Evolutionary conservation across 2,797 vertebrate species (phyloP).

Genomic region (Selene dorsalis): DNA sequence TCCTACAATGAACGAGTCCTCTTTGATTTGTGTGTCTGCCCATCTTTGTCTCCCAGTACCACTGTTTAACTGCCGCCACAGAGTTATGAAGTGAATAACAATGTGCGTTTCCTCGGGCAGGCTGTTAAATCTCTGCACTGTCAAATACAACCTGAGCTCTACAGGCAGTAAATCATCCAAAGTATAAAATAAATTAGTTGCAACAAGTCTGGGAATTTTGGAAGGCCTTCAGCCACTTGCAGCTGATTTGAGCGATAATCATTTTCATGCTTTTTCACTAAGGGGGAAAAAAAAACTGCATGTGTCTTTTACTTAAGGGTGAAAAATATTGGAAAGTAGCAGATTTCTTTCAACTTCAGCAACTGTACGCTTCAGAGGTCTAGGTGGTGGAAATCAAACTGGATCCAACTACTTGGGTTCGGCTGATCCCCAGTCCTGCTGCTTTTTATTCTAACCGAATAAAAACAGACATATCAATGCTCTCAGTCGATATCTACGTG

Average conservation of each 20-base stretch:
- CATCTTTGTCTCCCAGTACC: slow-evolving; percentile 26
- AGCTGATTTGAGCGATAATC: slow-evolving; percentile 18
- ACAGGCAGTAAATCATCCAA: slow-evolving; percentile 14
- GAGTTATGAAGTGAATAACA: slow-evolving; percentile 49
- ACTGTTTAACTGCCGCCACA: slow-evolving; percentile 35
- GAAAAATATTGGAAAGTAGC: slow-evolving; percentile 6
- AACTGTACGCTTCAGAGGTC: neutral
- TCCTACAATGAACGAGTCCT: neutral
- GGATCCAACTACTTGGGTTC: slow-evolving; percentile 5
- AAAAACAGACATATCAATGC: slow-evolving; percentile 17
- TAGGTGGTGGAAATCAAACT: neutral
- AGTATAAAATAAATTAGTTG: slow-evolving; percentile 15
- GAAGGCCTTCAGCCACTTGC: slow-evolving; percentile 6
- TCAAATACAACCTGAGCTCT: slow-evolving; percentile 43
- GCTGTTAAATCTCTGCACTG: slow-evolving; percentile 43
- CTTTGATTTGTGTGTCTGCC: slow-evolving; percentile 31
- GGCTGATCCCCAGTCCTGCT: neutral
- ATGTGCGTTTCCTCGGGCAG: slow-evolving; percentile 42
- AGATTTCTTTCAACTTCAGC: neutral
- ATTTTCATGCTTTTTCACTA: neutral
- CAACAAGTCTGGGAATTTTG: slow-evolving; percentile 21
- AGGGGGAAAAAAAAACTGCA: neutral
- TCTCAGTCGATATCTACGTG: slow-evolving; percentile 4
- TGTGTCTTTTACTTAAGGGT: neutral
- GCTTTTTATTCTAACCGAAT: slow-evolving; percentile 3